These are phyloP conservation scores for Scaptodrosophila latifasciaeformis DNA, from an alignment of 2,888 invertebrate genomes.

Conservation along the genomic window DNA sequence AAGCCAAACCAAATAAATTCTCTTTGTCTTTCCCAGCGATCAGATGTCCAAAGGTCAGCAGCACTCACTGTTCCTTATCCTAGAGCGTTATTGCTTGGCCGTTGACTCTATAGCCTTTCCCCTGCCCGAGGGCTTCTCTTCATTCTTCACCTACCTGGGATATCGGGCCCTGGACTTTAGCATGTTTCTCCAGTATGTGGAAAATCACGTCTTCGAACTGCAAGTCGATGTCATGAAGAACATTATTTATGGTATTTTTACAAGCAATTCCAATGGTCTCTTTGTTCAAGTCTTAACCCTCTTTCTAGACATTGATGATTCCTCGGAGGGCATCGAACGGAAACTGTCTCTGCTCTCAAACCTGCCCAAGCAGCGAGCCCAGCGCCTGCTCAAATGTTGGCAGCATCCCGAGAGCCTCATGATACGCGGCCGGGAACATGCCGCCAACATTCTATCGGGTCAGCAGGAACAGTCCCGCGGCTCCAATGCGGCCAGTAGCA, in stretches of 20 bases:
- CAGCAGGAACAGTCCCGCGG: constrained; percentile 76
- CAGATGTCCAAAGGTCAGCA: constrained; percentile 83
- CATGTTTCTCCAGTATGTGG: constrained; percentile 89
- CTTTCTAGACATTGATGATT: constrained; percentile 75
- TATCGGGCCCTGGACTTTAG: constrained; percentile 86
- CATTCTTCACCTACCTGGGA: constrained; percentile 91
- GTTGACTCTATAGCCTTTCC: constrained; percentile 88
- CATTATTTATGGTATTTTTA: constrained; percentile 82
- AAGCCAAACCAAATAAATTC: not conserved
- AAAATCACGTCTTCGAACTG: constrained; percentile 87
- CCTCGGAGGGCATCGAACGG: constrained; percentile 78
- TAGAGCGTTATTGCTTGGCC: constrained; percentile 89
- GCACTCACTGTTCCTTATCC: constrained; percentile 83
- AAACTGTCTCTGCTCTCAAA: constrained; percentile 85
- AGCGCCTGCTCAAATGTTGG: constrained; percentile 87
- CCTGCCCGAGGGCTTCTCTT: constrained; percentile 89
- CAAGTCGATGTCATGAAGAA: constrained; percentile 92
- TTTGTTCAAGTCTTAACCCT: not conserved
- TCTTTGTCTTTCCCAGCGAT: constrained; percentile 77
- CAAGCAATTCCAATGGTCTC: not conserved
- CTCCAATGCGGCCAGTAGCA: constrained; percentile 28
- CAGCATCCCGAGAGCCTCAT: constrained; percentile 84
- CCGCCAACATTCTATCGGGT: constrained; percentile 86
- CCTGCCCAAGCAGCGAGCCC: constrained; percentile 85
- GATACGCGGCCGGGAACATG: constrained; percentile 87